Conservation (phyloP, 1,140 invertebrate genomes). For the Drosophila kepulauana region DNA sequence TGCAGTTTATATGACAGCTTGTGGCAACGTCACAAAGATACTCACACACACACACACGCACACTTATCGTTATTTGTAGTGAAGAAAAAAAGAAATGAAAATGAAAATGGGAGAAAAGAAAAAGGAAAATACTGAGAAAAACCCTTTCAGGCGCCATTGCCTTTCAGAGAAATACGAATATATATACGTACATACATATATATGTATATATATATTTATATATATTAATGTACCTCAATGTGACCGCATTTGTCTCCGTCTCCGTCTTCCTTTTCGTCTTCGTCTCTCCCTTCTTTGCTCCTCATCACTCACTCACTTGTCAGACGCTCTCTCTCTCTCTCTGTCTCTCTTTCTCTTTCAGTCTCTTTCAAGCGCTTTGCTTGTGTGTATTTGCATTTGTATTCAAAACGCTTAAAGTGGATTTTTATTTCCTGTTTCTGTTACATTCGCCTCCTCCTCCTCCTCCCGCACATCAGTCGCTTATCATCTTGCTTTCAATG, state of each 20-base stretch:
- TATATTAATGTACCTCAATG: constrained; percentile 76
- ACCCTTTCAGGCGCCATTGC: constrained; percentile 51
- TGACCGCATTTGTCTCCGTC: constrained; percentile 67
- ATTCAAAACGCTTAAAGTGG: constrained; percentile 81
- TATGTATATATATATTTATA: no score
- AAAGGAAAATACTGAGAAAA: constrained; percentile 26
- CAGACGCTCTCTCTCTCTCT: constrained; percentile 39
- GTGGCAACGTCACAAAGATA: constrained; percentile 30
- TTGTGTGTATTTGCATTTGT: constrained; percentile 73
- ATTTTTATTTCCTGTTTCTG: constrained; percentile 81
- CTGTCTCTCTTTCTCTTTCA: neutral
- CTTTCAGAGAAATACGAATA: constrained; percentile 58
- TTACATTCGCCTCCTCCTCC: constrained; percentile 31
- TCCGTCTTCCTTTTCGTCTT: neutral
- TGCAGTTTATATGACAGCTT: constrained; percentile 62
- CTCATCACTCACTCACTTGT: constrained; percentile 74
- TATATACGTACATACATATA: neutral
- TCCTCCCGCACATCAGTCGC: constrained; percentile 1
- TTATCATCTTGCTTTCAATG: constrained; percentile 27
- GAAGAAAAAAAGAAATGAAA: constrained; percentile 1
- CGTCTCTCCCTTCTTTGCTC: constrained; percentile 37
- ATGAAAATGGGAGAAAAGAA: constrained; percentile 4
- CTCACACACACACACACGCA: constrained; percentile 25
- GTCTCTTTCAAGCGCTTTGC: neutral
- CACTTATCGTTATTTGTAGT: constrained; percentile 58